A percentile compares a stretch with the other conserved stretches of the same genome.
phyloP scores from a whole-genome alignment of 1,140 invertebrate species.

The Spodoptera frugiperda region DNA sequence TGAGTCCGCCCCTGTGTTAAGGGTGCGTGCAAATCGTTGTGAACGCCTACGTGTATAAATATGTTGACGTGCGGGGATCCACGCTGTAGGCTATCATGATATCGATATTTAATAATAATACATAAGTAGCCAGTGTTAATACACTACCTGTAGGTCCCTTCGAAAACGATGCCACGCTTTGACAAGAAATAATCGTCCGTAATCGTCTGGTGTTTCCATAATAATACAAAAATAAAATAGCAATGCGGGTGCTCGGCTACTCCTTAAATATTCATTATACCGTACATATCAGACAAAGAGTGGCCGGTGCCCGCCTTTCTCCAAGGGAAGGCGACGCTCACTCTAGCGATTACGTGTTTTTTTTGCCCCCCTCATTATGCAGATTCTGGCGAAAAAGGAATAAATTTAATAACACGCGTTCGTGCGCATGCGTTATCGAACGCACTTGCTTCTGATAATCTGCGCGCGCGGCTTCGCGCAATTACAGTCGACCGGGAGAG shows the following conservation, averaged over 20 bases:
- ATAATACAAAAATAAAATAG: conserved; percentile 64
- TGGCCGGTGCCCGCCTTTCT: conserved; percentile 70
- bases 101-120: conserved; percentile 62
- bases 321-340: conserved; percentile 71
- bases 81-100: conserved; percentile 66
- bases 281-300: conserved; percentile 69
- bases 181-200: conserved; percentile 69
- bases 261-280: conserved; percentile 75
- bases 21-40: conserved; percentile 54
- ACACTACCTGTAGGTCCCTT: conserved; percentile 25
- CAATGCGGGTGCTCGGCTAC: conserved; percentile 48
- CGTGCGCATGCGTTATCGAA: conserved; percentile 83
- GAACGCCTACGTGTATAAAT: conserved; percentile 41
- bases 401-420: conserved; percentile 85
- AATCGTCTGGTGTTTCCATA: conserved; percentile 63
- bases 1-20: conserved; percentile 39
- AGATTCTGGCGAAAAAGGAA: conserved; percentile 84
- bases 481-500: conserved; percentile 62
- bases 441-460: conserved; percentile 84
- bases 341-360: conserved; percentile 80
- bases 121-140: conserved; percentile 58
- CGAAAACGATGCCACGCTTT: conserved; percentile 60
- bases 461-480: conserved; percentile 72
- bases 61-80: conserved; percentile 62
- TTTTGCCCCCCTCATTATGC: conserved; percentile 83